Base-by-base conservation (phyloP, 2,113 vertebrate species). In the Castor canadensis region DNA sequence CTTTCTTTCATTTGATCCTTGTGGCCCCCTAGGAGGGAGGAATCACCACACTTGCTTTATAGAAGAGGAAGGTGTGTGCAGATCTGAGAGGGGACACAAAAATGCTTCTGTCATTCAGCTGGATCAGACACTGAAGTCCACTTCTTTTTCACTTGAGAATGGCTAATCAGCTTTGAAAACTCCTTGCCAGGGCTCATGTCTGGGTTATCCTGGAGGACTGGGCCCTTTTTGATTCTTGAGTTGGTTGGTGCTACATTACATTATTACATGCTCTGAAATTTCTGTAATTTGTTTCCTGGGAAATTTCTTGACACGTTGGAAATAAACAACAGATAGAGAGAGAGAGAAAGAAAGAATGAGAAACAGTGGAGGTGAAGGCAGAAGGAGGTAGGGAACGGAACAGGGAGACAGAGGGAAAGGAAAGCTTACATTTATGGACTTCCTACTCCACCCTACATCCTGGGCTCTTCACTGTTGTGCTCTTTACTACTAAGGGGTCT, bases 161-260 rank as follows among this genome's bases (percentile, higher is more conserved):
- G 30, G 2, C 13, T 4, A 20, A 9, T 2, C 3, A 19, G n/a
- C 20, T 80, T 24, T 47, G 40, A 20, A 15, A 1, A 43, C 26
- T 71, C 20, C 6, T 24, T 26, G 4, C 49, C n/a, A n/a, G n/a
- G n/a, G n/a, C n/a, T n/a, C n/a, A n/a, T n/a, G n/a, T n/a, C n/a
- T n/a, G n/a, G n/a, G 45, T 13, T 16, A 6, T n/a, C 15, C 20
- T n/a, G 28, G 56, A n/a, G 30, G 9, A 26, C 0, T 0, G 38
- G 2, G 52, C 5, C 32, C 6, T 3, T 8, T 56, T 24, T 6
- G 26, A 66, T 4, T 66, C 38, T 40, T 72, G 54, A 15, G 6
- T 85, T 35, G 28, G 30, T 22, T 47, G 20, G 9, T 40, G 28
- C 26, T 7, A 69, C 47, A n/a, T n/a, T n/a, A n/a, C n/a, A n/a